phyloP scores from a whole-genome alignment of 2,797 vertebrate genomes.

The Takifugu rubripes region DNA sequence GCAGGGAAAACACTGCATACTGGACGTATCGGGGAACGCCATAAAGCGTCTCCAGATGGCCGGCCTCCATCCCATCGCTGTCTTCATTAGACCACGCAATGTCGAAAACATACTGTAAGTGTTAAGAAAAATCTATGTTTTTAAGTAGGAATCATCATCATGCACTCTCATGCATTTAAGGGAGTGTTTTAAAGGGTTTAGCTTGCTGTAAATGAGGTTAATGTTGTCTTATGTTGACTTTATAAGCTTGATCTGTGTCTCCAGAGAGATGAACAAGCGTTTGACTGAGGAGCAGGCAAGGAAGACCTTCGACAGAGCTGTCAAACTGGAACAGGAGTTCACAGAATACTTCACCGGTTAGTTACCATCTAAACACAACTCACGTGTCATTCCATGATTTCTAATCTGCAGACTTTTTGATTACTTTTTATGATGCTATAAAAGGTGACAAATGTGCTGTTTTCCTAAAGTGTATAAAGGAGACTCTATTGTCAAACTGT shows the following conservation, averaged over 20 bases:
- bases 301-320: slow-evolving; percentile 91
- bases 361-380: slow-evolving; percentile 23
- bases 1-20: slow-evolving; percentile 96
- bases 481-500: no score
- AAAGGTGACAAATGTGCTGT: no score
- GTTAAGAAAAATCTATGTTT: neutral
- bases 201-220: neutral
- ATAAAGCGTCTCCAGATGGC: slow-evolving; percentile 96
- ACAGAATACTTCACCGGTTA: slow-evolving; percentile 94
- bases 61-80: slow-evolving; percentile 88
- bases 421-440: no score
- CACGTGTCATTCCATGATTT: no score
- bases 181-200: neutral
- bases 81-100: slow-evolving; percentile 92
- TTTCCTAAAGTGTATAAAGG: no score
- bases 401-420: no score
- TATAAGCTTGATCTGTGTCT: slow-evolving; percentile 10
- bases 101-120: slow-evolving; percentile 95
- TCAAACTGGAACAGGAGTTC: slow-evolving; percentile 95
- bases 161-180: neutral
- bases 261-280: slow-evolving; percentile 97
- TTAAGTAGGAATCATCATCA: neutral
- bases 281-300: slow-evolving; percentile 90
- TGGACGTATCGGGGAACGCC: slow-evolving; percentile 97
- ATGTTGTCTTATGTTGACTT: neutral